A percentile compares a stretch with the other conserved stretches of the same genome.
phyloP scores from a whole-genome alignment of 2,797 vertebrate genomes.

The Streptopelia turtur region DNA sequence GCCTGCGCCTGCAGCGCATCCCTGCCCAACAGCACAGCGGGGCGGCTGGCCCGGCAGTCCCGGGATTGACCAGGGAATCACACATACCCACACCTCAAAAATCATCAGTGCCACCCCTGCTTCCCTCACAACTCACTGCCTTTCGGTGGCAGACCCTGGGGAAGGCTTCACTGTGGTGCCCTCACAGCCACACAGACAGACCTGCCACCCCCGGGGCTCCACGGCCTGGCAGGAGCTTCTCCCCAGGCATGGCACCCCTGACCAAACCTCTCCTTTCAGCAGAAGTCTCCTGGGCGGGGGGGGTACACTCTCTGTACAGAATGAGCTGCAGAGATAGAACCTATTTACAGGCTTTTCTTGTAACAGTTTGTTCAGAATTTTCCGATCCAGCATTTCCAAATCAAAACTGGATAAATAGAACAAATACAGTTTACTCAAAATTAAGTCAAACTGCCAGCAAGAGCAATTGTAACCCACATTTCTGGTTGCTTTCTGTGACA shows the following conservation, averaged over 20 bases:
- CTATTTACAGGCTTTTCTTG: not conserved
- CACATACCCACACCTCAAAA: fast-evolving
- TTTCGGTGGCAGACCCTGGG: not conserved
- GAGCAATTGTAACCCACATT: not conserved
- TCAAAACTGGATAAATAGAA: not conserved
- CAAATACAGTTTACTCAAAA: not conserved
- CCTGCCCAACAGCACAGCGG: not conserved
- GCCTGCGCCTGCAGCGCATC: not conserved
- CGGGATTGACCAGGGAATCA: fast-evolving
- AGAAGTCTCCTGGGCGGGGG: not conserved
- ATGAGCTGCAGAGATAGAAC: not conserved
- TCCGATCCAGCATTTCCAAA: not conserved
- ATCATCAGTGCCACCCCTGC: no score
- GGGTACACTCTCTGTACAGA: not conserved
- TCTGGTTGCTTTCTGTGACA: not conserved
- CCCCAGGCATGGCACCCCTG: no score
- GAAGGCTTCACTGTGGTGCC: no score
- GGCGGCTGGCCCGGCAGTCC: not conserved
- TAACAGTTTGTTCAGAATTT: not conserved
- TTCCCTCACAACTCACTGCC: fast-evolving
- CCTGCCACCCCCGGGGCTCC: not conserved
- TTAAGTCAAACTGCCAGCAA: not conserved
- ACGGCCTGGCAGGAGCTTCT: not conserved
- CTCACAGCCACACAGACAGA: fast-evolving
- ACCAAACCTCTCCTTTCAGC: not conserved